Evolutionary conservation across 2,888 invertebrate species (phyloP), one percentile per base, ranked within the genome.

Genomic region (Cylloceria caligata): DNA sequence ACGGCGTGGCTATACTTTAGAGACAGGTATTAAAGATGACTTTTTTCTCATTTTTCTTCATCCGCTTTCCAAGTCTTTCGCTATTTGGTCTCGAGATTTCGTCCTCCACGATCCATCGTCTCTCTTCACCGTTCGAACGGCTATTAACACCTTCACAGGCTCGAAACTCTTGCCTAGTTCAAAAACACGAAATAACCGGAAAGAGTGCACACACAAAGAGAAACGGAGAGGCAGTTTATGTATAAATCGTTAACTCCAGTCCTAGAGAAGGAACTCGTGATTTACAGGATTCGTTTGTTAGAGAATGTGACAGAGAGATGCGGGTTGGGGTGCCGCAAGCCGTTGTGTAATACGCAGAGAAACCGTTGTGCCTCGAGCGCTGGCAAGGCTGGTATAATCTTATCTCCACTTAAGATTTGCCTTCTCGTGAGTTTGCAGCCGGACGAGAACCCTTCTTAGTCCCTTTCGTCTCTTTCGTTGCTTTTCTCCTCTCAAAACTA

Each of bases 321-420:
- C 80, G 80, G 80, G 80, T 69, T n/a, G 34, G 16, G 24, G 21
- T 30, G 55, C 39, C 21, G 30, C 55, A 9, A 30, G n/a, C 27
- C 30, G 27, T 5, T 4, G 49, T 68, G 30, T 11, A 68, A 52
- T 60, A 67, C 49, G 30, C 52, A 34, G 21, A 27, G 64, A 60
- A 21, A 7, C 7, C n/a, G 55, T 27, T n/a, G 21, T 24, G 27
- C 5, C n/a, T 9, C 6, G n/a, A 30, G 55, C 49, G 49, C 24
- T 49, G 9, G 36, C 16, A 9, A 4, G 9, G 60, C 3, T 36
- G 52, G 45, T 30, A 45, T 83, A 83, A 84, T 84, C 83, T 83
- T 84, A 84, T 84, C 83, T 84, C 60, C 11, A 13, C 67, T 36
- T 67, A 55, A 39, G 74, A 75, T 80, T 80, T 74, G 64, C 73